Evolutionary conservation across 2,797 vertebrate species (phyloP).

Genomic region (Picus viridis): DNA sequence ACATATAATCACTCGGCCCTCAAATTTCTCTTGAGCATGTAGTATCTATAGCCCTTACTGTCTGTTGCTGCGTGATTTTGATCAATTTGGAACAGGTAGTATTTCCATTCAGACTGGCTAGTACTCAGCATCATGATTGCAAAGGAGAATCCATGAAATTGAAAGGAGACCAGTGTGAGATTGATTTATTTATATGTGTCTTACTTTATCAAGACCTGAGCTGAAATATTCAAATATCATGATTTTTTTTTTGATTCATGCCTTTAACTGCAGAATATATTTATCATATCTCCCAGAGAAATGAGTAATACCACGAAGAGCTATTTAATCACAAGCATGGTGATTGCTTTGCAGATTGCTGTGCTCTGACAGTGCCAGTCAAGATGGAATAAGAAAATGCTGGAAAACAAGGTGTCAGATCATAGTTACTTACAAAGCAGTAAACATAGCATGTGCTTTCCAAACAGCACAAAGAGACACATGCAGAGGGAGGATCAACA

Average conservation of each 20-base stretch:
- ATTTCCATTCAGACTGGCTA: neutral
- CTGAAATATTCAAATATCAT: slow-evolving; percentile 34
- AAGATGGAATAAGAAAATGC: slow-evolving; percentile 29
- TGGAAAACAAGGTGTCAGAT: neutral
- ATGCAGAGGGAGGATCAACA: neutral
- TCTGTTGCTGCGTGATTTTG: neutral
- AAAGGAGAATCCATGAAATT: slow-evolving; percentile 19
- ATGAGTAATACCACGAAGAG: slow-evolving; percentile 24
- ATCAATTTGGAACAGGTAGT: neutral
- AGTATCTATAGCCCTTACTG: neutral
- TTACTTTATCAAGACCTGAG: slow-evolving; percentile 29
- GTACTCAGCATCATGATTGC: neutral
- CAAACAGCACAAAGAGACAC: neutral
- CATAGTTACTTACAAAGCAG: neutral
- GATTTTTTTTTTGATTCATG: neutral
- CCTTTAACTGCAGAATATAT: slow-evolving; percentile 44
- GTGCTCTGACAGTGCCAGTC: slow-evolving; percentile 27
- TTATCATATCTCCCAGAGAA: slow-evolving; percentile 39
- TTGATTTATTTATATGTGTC: slow-evolving; percentile 42
- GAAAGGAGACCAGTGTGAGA: slow-evolving; percentile 6
- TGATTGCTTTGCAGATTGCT: slow-evolving; percentile 51
- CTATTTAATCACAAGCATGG: slow-evolving; percentile 40
- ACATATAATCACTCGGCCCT: neutral
- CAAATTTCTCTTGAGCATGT: neutral
- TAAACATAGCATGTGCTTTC: neutral